Percentiles rank a stretch among this genome's conserved stretches.
These are phyloP conservation scores for Styela clava DNA, from an alignment of 23 tunicate genomes.

Conservation along the genomic window DNA sequence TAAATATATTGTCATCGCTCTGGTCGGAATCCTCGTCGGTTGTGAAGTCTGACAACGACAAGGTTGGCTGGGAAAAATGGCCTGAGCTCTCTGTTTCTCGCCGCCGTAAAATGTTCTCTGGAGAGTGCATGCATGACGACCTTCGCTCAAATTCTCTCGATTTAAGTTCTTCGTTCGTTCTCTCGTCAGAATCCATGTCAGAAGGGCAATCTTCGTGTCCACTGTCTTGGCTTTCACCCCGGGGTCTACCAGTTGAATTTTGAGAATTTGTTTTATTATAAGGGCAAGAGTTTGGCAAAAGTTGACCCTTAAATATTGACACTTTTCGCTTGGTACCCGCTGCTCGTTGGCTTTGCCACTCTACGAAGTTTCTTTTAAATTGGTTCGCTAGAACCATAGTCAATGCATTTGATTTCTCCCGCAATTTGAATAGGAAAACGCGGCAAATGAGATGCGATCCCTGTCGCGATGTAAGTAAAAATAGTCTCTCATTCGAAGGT, in stretches of 20 bases:
- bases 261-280: not conserved
- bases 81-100: not conserved
- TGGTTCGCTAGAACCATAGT: conserved; percentile 53
- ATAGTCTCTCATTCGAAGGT: conserved; percentile 45
- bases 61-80: not conserved
- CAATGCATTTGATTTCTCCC: conserved; percentile 59
- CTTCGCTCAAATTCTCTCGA: conserved; percentile 54
- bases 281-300: not conserved
- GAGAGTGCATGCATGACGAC: conserved; percentile 51
- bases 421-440: conserved; percentile 37
- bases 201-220: not conserved
- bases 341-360: conserved; percentile 33
- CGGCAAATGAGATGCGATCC: conserved; percentile 49
- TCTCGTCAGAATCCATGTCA: conserved; percentile 6
- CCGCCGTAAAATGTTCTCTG: conserved; percentile 28
- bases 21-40: conserved; percentile 1
- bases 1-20: not conserved
- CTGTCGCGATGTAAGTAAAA: conserved; percentile 66
- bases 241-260: not conserved
- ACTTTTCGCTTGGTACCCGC: not conserved
- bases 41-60: not conserved
- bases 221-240: not conserved
- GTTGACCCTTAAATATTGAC: not conserved
- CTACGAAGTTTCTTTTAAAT: conserved; percentile 44
- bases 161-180: conserved; percentile 3